These are phyloP conservation scores for Patella ulyssiponensis DNA, from an alignment of 2,888 invertebrate species.

Conservation along the genomic window DNA sequence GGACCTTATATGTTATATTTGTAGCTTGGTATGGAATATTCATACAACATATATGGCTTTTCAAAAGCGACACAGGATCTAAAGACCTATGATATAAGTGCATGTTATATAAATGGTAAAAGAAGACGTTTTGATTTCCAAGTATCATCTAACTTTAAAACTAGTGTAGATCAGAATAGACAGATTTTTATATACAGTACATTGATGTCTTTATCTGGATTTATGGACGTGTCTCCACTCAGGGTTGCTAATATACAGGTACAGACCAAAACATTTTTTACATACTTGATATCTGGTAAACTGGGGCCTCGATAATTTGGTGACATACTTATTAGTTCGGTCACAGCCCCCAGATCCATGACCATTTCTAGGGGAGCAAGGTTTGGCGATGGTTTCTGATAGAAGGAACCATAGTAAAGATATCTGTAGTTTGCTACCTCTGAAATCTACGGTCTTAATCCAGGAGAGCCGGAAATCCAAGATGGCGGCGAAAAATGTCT, in stretches of 20 bases:
- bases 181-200: conserved; percentile 47
- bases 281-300: too few relatives aligned
- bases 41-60: conserved; percentile 54
- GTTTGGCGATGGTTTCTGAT: too few relatives aligned
- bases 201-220: conserved; percentile 36
- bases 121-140: conserved; percentile 47
- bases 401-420: too few relatives aligned
- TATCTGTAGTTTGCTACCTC: too few relatives aligned
- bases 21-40: conserved; percentile 33
- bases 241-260: conserved; percentile 48
- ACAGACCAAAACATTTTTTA: neutral
- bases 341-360: too few relatives aligned
- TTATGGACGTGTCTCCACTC: conserved; percentile 41
- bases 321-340: too few relatives aligned
- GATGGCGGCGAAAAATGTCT: too few relatives aligned
- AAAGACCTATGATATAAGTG: conserved; percentile 51
- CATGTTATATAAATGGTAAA: conserved; percentile 45
- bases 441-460: too few relatives aligned
- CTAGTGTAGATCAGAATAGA: conserved; percentile 28
- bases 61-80: conserved; percentile 46
- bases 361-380: too few relatives aligned
- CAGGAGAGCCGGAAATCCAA: too few relatives aligned
- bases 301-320: too few relatives aligned
- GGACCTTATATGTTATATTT: conserved; percentile 30
- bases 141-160: conserved; percentile 22